phyloP scores from a whole-genome alignment of 2,113 vertebrate genomes.

The Pangasianodon hypophthalmus region DNA sequence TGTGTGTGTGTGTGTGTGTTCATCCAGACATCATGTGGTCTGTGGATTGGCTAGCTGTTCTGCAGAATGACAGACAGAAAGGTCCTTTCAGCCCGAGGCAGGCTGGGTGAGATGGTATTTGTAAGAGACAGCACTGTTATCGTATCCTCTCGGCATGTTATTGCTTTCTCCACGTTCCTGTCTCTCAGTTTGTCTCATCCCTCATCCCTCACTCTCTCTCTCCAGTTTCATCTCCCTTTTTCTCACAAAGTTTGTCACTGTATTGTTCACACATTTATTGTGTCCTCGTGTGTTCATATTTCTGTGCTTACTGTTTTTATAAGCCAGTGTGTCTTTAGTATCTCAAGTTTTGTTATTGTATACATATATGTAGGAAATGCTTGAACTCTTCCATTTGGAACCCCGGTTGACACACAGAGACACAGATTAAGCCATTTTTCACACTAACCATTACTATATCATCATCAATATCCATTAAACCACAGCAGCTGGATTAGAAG shows the following conservation, averaged over 20 bases:
- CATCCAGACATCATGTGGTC: slow-evolving; percentile 29
- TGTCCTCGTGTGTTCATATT: slow-evolving; percentile 9
- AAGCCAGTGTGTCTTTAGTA: background rate
- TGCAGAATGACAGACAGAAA: slow-evolving; percentile 40
- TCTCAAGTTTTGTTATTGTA: background rate
- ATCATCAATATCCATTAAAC: background rate
- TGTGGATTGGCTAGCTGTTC: slow-evolving; percentile 37
- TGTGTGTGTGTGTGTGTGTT: slow-evolving; percentile 42
- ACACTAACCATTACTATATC: background rate
- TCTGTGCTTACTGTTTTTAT: background rate
- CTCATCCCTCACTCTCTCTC: background rate
- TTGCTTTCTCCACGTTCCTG: slow-evolving; percentile 25
- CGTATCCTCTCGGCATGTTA: slow-evolving; percentile 15
- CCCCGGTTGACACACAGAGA: background rate
- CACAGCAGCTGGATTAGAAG: background rate
- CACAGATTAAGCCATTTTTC: background rate
- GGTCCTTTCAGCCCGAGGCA: slow-evolving; percentile 38
- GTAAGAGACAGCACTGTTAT: slow-evolving; percentile 45
- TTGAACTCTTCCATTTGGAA: background rate
- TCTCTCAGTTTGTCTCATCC: background rate
- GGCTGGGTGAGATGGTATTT: slow-evolving; percentile 44
- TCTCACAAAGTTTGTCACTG: slow-evolving; percentile 6
- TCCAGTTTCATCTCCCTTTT: background rate
- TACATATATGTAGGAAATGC: background rate
- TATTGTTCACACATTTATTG: slow-evolving; percentile 7